These are phyloP conservation scores for Mionectes olivaceus DNA, from an alignment of 2,797 vertebrate genomes.

Conservation along the genomic window DNA sequence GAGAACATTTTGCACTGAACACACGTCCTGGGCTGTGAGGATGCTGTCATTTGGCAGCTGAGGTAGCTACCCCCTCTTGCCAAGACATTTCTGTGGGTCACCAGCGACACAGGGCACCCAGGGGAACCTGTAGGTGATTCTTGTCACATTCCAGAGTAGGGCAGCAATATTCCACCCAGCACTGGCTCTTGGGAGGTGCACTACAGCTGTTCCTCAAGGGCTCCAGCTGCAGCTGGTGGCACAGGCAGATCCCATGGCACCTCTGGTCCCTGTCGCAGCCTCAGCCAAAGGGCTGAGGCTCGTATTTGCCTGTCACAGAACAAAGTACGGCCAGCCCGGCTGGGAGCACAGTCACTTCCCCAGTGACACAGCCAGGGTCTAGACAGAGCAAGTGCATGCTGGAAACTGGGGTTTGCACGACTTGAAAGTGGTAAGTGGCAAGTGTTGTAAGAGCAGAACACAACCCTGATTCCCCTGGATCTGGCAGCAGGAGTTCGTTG, in stretches of 20 bases:
- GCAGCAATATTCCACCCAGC: not conserved
- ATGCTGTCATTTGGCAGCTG: not conserved
- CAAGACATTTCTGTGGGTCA: not conserved
- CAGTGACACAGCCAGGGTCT: not conserved
- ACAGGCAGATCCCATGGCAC: not conserved
- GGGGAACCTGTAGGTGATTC: not conserved
- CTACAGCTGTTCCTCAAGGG: not conserved
- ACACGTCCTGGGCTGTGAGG: not conserved
- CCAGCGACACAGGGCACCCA: not conserved
- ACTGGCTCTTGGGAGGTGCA: not conserved
- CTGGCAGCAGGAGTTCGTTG: not conserved
- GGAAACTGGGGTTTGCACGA: not conserved
- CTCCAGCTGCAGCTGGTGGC: not conserved
- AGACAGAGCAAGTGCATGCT: not conserved
- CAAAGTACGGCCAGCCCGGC: not conserved
- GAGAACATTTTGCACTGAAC: not conserved
- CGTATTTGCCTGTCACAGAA: not conserved
- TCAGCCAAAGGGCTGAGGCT: not conserved
- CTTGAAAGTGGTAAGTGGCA: not conserved
- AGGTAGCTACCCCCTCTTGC: not conserved
- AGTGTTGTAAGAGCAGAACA: not conserved
- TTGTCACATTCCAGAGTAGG: not conserved
- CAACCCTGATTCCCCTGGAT: not conserved
- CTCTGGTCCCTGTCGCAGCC: not conserved
- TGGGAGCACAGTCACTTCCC: fast-evolving